These are phyloP conservation scores for Lycocorax pyrrhopterus DNA, from an alignment of 2,113 vertebrate species.

Conservation along the genomic window DNA sequence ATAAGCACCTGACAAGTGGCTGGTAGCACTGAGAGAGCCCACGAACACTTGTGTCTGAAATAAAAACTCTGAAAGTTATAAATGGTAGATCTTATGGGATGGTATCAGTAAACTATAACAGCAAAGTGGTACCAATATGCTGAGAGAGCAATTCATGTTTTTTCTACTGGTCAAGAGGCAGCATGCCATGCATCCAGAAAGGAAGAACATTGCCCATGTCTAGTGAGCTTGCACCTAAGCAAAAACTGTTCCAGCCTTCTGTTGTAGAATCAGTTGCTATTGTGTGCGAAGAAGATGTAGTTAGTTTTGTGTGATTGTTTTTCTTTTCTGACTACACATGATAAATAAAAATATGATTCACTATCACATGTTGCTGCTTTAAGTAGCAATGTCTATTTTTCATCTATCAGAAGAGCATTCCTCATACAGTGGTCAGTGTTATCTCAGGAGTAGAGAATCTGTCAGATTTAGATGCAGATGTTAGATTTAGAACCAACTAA, in stretches of 20 bases:
- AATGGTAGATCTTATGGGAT: neutral
- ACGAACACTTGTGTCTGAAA: neutral
- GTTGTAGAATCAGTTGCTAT: neutral
- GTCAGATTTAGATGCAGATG: neutral
- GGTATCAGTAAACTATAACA: neutral
- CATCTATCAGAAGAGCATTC: neutral
- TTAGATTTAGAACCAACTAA: neutral
- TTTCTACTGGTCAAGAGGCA: neutral
- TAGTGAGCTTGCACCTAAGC: neutral
- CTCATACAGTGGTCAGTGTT: neutral
- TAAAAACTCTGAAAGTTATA: neutral
- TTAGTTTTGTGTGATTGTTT: neutral
- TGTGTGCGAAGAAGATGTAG: neutral
- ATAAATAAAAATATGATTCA: neutral
- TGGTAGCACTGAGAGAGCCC: neutral
- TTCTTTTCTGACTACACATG: neutral
- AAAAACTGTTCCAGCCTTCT: neutral
- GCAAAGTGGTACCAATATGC: neutral
- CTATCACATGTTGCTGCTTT: neutral
- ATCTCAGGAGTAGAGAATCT: neutral
- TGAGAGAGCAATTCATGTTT: neutral
- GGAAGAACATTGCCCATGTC: neutral
- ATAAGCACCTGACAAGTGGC: neutral
- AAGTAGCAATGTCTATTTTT: neutral
- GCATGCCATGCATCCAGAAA: neutral